Evolutionary conservation across 2,888 invertebrate species (phyloP).

Genomic region (Prenolepis imparis): DNA sequence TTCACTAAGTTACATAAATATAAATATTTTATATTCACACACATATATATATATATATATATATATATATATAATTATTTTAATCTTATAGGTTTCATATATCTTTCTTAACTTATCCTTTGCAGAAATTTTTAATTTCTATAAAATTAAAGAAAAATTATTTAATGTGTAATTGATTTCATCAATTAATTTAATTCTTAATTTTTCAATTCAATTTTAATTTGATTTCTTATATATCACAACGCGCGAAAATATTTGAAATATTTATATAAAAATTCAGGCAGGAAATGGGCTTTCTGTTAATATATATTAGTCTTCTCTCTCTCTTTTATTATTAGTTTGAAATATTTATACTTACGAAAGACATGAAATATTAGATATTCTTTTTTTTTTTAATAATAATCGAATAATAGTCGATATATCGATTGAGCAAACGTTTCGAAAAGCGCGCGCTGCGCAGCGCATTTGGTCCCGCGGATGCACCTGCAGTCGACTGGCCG

Average conservation of each 20-base stretch:
- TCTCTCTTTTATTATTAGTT: background rate
- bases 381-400: background rate
- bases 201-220: background rate
- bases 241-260: background rate
- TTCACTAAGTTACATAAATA: background rate
- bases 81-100: background rate
- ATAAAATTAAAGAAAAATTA: background rate
- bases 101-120: background rate
- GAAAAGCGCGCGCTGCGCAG: conserved; percentile 56
- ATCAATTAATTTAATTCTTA: background rate
- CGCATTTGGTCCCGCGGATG: conserved; percentile 12
- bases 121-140: background rate
- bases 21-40: background rate
- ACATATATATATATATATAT: too few species aligned
- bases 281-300: too few species aligned
- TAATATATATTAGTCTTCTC: too few species aligned
- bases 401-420: background rate
- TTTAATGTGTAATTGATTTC: background rate
- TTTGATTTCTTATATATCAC: conserved; percentile 11
- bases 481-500: conserved; percentile 61
- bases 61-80: conserved; percentile 16
- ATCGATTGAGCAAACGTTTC: conserved; percentile 10
- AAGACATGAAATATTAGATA: background rate
- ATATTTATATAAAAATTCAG: too few species aligned
- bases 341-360: background rate